phyloP scores from a whole-genome alignment of 2,888 invertebrate species.

The Cheilosia variabilis region DNA sequence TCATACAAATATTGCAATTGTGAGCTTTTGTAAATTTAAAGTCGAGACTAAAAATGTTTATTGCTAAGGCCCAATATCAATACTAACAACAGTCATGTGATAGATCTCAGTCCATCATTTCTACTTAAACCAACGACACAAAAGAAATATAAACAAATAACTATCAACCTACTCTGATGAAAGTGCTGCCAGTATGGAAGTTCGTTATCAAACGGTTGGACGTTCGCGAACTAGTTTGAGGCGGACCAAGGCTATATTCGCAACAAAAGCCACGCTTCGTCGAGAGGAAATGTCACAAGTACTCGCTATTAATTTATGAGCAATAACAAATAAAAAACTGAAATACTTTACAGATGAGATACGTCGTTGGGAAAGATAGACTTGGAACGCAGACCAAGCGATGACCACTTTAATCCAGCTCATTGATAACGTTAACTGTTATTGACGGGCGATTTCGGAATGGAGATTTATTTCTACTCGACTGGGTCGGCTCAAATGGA shows the following conservation, averaged over 20 bases:
- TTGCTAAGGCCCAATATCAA: too few relatives aligned
- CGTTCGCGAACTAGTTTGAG: constrained; percentile 37
- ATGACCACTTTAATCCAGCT: neutral
- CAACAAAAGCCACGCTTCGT: constrained; percentile 32
- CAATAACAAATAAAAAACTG: constrained; percentile 35
- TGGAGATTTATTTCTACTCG: too few relatives aligned
- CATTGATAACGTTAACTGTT: neutral
- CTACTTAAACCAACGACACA: constrained; percentile 12
- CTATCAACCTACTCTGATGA: neutral
- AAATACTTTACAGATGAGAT: constrained; percentile 29
- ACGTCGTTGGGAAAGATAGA: constrained; percentile 19
- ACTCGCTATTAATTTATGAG: constrained; percentile 49
- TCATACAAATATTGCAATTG: too few relatives aligned
- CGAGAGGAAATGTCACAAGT: constrained; percentile 35
- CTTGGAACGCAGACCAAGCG: constrained; percentile 25
- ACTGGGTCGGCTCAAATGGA: too few relatives aligned
- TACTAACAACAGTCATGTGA: constrained; percentile 10
- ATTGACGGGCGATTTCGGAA: too few relatives aligned
- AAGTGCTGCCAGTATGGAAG: neutral
- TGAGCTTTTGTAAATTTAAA: too few relatives aligned
- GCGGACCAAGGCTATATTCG: constrained; percentile 19
- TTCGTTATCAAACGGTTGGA: constrained; percentile 8
- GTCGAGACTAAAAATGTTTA: too few relatives aligned
- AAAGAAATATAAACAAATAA: constrained; percentile 1
- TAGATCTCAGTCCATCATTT: constrained; percentile 1